Evolutionary conservation across 2,113 vertebrate genomes (phyloP), one percentile per base, ranked within the genome.

Genomic region (Sciurus niger): DNA sequence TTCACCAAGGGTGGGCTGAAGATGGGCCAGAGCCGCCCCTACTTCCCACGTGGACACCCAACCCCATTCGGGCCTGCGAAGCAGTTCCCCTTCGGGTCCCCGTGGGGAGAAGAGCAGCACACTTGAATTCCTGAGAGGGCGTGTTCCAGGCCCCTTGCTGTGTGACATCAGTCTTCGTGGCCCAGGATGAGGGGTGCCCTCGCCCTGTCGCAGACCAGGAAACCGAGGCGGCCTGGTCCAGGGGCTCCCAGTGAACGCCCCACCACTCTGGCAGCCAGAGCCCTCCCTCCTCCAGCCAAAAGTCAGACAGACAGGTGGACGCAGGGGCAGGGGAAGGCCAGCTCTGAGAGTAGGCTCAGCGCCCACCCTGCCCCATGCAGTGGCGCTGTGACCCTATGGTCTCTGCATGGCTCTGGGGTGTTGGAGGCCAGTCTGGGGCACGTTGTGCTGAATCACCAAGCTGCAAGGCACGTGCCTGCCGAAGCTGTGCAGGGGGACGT

Each of bases 321-420:
- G 1, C 14, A 10, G 6, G 3, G 65, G 24, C 25, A 1, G 6
- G 51, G 1, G 28, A 16, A 4, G 14, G 43, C 70, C 60, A 46
- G 48, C 32, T 30, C 37, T 67, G 48, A 10, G 17, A 2, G 6
- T 24, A 3, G 78, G 65, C 8, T 74, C 25, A 14, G 37, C 1
- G 1, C 30, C 53, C 0, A 0, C 46, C 34, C 34, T 32, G n/a
- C 32, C 68, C 76, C 0, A 32, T 65, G 37, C 83, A 28, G 74
- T 5, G 0, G n/a, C 34, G 18, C 60, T 30, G 60, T 67, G 78
- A 91, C 78, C 20, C 37, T 46, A 24, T 74, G 0, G 0, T 20
- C 68, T 55, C 6, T 2, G 1, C 14, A 16, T 0, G 5, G 85
- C 76, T 18, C 12, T 32, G 12, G 22, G 53, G n/a, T 0, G 11